Percentiles rank a stretch among this genome's conserved stretches.
These are phyloP conservation scores for Sialis lutaria DNA, from an alignment of 2,888 invertebrate genomes.

Conservation along the genomic window DNA sequence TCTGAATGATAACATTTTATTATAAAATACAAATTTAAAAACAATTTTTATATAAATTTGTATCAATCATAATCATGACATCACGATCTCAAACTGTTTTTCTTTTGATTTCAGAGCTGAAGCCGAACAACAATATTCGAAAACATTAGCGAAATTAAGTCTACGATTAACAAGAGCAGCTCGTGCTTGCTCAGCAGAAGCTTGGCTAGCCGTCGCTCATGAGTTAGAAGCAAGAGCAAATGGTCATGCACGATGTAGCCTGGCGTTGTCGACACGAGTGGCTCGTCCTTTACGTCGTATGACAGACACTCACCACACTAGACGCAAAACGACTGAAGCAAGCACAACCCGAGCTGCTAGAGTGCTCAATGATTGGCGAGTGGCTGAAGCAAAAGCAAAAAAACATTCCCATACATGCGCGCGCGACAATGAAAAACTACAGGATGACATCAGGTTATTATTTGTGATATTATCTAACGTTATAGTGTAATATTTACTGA, in stretches of 20 bases:
- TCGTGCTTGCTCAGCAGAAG: constrained; percentile 62
- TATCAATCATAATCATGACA: too few species aligned
- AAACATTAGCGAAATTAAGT: constrained; percentile 74
- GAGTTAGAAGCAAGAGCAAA: constrained; percentile 88
- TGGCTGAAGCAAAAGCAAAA: constrained; percentile 75
- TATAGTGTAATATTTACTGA: background rate
- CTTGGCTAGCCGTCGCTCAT: constrained; percentile 81
- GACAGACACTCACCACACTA: constrained; percentile 51
- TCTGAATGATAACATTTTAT: too few species aligned
- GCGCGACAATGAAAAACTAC: constrained; percentile 80
- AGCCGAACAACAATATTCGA: constrained; percentile 79
- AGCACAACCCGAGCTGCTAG: constrained; percentile 75
- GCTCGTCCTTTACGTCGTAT: constrained; percentile 70
- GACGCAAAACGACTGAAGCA: constrained; percentile 54
- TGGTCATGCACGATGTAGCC: constrained; percentile 67
- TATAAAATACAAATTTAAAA: too few species aligned
- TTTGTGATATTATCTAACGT: background rate
- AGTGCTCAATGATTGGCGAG: constrained; percentile 66
- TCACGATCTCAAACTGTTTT: background rate
- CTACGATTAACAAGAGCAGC: constrained; percentile 70
- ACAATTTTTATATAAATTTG: too few species aligned
- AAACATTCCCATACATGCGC: constrained; percentile 75
- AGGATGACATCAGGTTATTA: constrained; percentile 43
- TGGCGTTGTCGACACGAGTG: constrained; percentile 67
- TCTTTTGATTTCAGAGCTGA: constrained; percentile 50